Percentiles rank a stretch among this genome's conserved stretches.
phyloP scores from a whole-genome alignment of 2,797 vertebrate species.

The Knipowitschia caucasica region DNA sequence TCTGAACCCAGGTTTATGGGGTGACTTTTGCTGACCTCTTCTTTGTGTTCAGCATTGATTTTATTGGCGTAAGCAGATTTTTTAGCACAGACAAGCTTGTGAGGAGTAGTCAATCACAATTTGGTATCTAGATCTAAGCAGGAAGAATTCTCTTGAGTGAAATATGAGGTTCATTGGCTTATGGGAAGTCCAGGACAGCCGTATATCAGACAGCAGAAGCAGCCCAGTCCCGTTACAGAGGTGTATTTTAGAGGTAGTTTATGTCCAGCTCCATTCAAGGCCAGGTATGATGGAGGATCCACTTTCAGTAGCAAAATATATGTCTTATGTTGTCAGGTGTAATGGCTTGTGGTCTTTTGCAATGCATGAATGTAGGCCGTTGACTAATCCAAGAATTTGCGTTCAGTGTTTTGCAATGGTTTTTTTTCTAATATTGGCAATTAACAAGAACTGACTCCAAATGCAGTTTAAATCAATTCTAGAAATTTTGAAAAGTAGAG shows the following conservation, averaged over 20 bases:
- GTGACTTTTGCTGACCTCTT: slow-evolving; percentile 20
- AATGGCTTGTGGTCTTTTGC: background rate
- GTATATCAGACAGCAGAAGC: slow-evolving; percentile 67
- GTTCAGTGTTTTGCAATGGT: no score
- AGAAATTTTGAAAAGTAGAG: no score
- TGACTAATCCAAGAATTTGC: no score
- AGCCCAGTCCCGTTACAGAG: slow-evolving; percentile 70
- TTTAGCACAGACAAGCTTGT: slow-evolving; percentile 6
- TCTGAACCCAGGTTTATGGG: slow-evolving; percentile 34
- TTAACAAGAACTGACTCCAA: no score
- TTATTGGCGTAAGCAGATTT: slow-evolving; percentile 30
- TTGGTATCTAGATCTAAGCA: slow-evolving; percentile 66
- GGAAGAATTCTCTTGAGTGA: slow-evolving; percentile 72
- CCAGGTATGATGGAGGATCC: slow-evolving; percentile 72
- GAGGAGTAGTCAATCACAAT: slow-evolving; percentile 47
- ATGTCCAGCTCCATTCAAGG: slow-evolving; percentile 71
- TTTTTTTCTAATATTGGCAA: no score
- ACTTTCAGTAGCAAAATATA: background rate
- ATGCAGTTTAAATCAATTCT: no score
- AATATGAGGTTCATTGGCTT: slow-evolving; percentile 70
- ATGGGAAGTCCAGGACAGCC: slow-evolving; percentile 65
- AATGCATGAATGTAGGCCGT: background rate
- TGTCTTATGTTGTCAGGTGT: background rate
- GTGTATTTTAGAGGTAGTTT: slow-evolving; percentile 74
- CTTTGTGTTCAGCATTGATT: slow-evolving; percentile 26